A percentile compares a stretch with the other conserved stretches of the same genome.
phyloP scores from a whole-genome alignment of 1,140 invertebrate genomes.

The Arion vulgaris region DNA sequence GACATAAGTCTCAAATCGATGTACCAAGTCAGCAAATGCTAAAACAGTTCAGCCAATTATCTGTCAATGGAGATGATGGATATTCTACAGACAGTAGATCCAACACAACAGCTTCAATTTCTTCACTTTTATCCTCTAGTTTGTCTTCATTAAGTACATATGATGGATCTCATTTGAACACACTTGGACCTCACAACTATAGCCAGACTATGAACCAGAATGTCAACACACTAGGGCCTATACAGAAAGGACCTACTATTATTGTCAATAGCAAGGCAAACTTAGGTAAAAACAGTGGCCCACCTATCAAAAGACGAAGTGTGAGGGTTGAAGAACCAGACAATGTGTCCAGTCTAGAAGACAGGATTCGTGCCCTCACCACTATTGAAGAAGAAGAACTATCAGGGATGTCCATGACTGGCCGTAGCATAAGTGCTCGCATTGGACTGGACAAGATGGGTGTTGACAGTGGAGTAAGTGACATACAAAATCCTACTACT shows the following conservation, averaged over 20 bases:
- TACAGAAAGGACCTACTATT: not conserved
- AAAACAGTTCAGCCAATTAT: not conserved
- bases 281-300: not conserved
- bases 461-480: not conserved
- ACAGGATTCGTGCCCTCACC: slow-evolving; percentile 27
- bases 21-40: not conserved
- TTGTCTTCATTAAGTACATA: not conserved
- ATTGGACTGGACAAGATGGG: not conserved
- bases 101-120: slow-evolving; percentile 15
- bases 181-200: not conserved
- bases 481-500: not conserved
- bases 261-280: not conserved
- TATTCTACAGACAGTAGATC: slow-evolving; percentile 26
- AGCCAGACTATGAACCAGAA: not conserved
- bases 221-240: not conserved
- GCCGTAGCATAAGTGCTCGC: not conserved
- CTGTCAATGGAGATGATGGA: not conserved
- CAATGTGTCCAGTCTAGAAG: slow-evolving; percentile 4
- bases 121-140: slow-evolving; percentile 20
- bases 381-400: slow-evolving; percentile 36
- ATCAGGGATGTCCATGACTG: not conserved
- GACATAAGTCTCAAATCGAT: too few species aligned
- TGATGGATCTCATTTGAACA: slow-evolving; percentile 2
- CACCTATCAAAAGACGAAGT: not conserved
- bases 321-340: not conserved